Evolutionary conservation across 2,113 vertebrate genomes (phyloP), one percentile per base, ranked within the genome.

Genomic region (Speoplatyrhinus poulsoni): DNA sequence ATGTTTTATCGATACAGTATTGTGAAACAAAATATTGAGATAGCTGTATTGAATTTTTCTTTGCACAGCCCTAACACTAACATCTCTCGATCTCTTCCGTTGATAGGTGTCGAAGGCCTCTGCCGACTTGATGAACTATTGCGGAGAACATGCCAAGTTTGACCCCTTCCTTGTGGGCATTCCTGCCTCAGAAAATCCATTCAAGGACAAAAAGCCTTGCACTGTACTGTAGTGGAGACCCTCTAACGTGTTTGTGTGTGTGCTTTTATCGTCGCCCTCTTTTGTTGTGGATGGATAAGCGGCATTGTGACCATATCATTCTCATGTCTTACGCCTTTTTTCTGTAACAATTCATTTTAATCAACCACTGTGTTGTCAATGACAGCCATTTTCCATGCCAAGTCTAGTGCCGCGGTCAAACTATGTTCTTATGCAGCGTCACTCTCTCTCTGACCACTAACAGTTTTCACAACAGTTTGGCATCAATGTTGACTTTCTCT

Each of bases 201-300:
- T 98, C 93, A 98, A 98, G 93, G 97, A 99, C 89, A 99, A 97
- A 90, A 98, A 98, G 64, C 94, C 96, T 57, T 99, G 97, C 87
- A 92, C 90, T 90, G 93, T 99, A 87, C 92, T 99, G 83, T 99
- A 99, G 92, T 93, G 58, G 60, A 71, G 13, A 49, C 73, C 77
- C 60, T 75, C 60, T 33, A 33, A 11, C 16, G 11, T 46, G 19
- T 32, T 33, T 41, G 62, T 47, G 32, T 19, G 41, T 72, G 77
- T 70, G 81, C 77, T 81, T 76, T 87, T 84, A 79, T 90, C 72
- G 76, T 82, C 81, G 70, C 73, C 47, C 76, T 79, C 69, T 74
- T 76, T 83, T 74, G 60, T 58, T 71, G 53, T 76, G 70, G 73
- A 80, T 60, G 68, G 75, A 54, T 55, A 36, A 64, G 70, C 36